phyloP scores from a whole-genome alignment of 2,888 invertebrate genomes.

The Mesorhabditis spiculigera region DNA sequence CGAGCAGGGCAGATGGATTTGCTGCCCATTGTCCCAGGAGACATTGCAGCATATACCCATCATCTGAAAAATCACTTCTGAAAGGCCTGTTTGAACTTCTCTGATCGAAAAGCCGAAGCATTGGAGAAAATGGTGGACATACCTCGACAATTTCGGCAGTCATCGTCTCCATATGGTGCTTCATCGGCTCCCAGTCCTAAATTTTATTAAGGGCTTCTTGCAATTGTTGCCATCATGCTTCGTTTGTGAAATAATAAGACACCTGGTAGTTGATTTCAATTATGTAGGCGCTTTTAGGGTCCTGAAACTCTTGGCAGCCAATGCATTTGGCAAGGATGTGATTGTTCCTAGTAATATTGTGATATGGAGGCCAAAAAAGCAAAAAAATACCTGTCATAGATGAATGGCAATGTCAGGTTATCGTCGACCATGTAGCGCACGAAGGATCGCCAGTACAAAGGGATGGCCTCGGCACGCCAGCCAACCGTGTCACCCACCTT shows the following conservation, averaged over 20 bases:
- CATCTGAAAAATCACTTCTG: constrained; percentile 27
- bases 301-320: constrained; percentile 48
- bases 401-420: constrained; percentile 45
- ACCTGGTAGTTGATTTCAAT: constrained; percentile 44
- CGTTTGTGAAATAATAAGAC: constrained; percentile 17
- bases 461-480: constrained; percentile 47
- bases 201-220: neutral
- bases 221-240: neutral
- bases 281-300: constrained; percentile 47
- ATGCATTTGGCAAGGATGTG: constrained; percentile 49
- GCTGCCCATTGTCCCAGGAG: constrained; percentile 46
- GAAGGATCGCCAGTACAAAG: constrained; percentile 46
- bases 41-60: constrained; percentile 48
- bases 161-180: constrained; percentile 49
- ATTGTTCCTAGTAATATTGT: constrained; percentile 31
- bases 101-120: too few relatives aligned
- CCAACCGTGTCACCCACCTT: constrained; percentile 19
- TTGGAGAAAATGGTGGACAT: neutral
- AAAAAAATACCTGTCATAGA: constrained; percentile 36
- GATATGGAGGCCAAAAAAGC: neutral
- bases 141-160: constrained; percentile 46
- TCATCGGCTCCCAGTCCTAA: constrained; percentile 45
- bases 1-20: constrained; percentile 45
- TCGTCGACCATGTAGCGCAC: constrained; percentile 49
- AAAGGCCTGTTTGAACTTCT: neutral